Evolutionary conservation across 2,888 invertebrate genomes (phyloP), one percentile per base, ranked within the genome.

Genomic region (Erebia aethiops): DNA sequence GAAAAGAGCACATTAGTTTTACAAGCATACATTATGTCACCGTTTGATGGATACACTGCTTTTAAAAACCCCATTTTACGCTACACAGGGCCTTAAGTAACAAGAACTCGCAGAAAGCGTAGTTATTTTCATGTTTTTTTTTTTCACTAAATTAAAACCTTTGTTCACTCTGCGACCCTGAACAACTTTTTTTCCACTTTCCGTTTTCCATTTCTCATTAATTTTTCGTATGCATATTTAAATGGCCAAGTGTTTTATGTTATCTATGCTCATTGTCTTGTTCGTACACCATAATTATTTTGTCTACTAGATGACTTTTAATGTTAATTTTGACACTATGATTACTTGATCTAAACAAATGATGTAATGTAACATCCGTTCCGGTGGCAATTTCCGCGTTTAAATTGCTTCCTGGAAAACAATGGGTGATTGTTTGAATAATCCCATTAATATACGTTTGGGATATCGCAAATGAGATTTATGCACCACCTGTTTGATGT

Each of bases 391-490:
- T 83, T 91, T 92, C 90, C 90, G 86, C 84, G 77, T 83, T 80
- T 76, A 78, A 85, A 89, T 88, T 81, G 79, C 82, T 89, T 91
- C 91, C 90, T 86, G 82, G 74, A 51, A 72, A 78, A 83, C 80
- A 80, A 78, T 79, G 72, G 71, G 73, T 52, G 62, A 64, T 71
- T 69, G 71, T 71, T 78, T 76, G 68, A 74, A 73, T 76, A 77
- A 78, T 75, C 72, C 71, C 76, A 77, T 76, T 78, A 72, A 71
- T 74, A 74, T 77, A 67, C 43, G 43, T 62, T 61, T 64, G 69
- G 21, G 35, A 69, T 66, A 46, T 51, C 18, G 52, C 57, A 54
- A 68, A 70, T 65, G 41, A 60, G 18, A 66, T 43, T 63, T 49
- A 69, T 68, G 21, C 21, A 58, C 26, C 61, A 66, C 52, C 46